Evolutionary conservation across 2,888 invertebrate genomes (phyloP).

Genomic region (Conus canariensis): DNA sequence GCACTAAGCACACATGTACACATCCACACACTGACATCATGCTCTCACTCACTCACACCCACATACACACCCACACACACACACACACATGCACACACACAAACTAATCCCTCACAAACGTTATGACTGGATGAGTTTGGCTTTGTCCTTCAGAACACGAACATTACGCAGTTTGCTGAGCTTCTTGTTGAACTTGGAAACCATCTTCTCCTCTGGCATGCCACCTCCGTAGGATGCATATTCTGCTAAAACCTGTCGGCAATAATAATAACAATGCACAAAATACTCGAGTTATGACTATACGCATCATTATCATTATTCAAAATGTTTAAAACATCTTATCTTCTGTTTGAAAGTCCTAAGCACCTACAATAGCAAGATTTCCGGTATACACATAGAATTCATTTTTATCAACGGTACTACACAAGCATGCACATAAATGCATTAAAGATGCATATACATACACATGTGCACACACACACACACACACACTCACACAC

Average conservation of each 20-base stretch:
- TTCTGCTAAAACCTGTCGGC: conserved; percentile 68
- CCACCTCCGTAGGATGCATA: conserved; percentile 63
- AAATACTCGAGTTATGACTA: background rate
- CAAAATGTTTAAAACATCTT: background rate
- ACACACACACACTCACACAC: too few species aligned
- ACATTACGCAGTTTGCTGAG: conserved; percentile 65
- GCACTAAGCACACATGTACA: background rate
- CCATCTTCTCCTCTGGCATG: conserved; percentile 63
- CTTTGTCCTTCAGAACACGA: conserved; percentile 65
- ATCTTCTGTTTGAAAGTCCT: too few species aligned
- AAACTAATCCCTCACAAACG: background rate
- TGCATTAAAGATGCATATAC: too few species aligned
- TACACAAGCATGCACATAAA: too few species aligned
- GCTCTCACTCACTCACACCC: background rate
- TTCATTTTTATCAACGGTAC: too few species aligned
- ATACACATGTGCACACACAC: too few species aligned
- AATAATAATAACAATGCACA: background rate
- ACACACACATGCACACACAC: background rate
- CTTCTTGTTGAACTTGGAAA: conserved; percentile 68
- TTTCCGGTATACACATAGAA: too few species aligned
- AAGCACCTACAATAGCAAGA: too few species aligned
- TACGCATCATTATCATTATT: background rate
- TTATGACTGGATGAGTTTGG: conserved; percentile 54
- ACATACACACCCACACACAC: background rate
- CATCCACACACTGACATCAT: background rate